These are phyloP conservation scores for Patiria pectinifera DNA, from an alignment of 53 echinoderm and acorn worm genomes.

Conservation along the genomic window DNA sequence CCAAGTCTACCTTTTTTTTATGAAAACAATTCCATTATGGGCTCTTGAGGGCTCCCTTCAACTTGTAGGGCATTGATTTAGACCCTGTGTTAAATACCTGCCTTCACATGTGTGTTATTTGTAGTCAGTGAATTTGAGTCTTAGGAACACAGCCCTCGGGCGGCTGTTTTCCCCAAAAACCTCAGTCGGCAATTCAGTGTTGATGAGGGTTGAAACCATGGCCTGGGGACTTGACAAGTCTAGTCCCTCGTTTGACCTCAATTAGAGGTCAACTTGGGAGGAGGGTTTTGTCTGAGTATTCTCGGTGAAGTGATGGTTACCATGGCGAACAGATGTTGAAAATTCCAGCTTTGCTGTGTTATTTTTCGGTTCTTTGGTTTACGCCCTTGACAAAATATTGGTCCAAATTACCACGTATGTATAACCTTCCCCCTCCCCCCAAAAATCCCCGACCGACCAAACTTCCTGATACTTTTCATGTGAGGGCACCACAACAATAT, in stretches of 20 bases:
- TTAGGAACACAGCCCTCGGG: background rate
- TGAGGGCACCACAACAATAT: too few relatives aligned
- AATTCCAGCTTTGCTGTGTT: background rate
- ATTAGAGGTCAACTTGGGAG: background rate
- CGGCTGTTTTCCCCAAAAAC: background rate
- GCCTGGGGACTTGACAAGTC: background rate
- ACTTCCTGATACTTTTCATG: too few relatives aligned
- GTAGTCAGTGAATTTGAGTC: background rate
- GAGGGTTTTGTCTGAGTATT: background rate
- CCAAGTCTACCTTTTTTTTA: too few relatives aligned
- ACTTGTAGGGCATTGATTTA: background rate
- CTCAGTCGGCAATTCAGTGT: background rate
- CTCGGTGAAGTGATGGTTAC: background rate
- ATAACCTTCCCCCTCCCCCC: too few relatives aligned
- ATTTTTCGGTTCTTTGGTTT: too few relatives aligned
- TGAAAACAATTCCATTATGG: background rate
- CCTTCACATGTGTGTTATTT: background rate
- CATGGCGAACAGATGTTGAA: background rate
- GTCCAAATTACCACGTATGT: too few relatives aligned
- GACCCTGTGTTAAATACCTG: background rate
- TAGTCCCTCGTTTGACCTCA: background rate
- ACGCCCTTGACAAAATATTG: too few relatives aligned
- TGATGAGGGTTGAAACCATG: background rate
- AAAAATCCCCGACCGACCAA: too few relatives aligned
- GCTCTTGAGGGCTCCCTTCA: background rate